Evolutionary conservation across 1,140 invertebrate genomes (phyloP), one percentile per base, ranked within the genome.

Genomic region (Panagrolaimus sp.): DNA sequence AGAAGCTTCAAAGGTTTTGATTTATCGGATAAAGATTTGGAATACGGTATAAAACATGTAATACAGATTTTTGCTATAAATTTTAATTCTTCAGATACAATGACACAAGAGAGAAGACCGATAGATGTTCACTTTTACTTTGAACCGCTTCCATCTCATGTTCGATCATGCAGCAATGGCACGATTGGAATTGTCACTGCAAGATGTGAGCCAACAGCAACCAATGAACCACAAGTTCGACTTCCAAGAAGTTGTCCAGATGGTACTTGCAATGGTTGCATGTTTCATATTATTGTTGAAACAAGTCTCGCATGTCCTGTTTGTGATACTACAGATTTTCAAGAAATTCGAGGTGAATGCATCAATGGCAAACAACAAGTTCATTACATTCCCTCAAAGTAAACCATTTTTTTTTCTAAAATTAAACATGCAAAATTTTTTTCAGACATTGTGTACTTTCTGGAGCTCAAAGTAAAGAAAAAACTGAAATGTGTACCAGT

Each of bases 201-300:
- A 26, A 74, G 85, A 15, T 87, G 87, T 76, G 79, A 80, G 26
- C 71, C 74, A n/a, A 70, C 24, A 8, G 46, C 58, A n/a, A 68
- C 28, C 17, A 71, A 52, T 28, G 26, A n/a, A 38, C 47, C 70
- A 63, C 43, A 74, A 74, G 75, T 43, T 71, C 77, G 52, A 74
- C 58, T 87, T 43, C 88, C 88, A 5, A 80, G 84, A 4, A 84
- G 85, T 43, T 89, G 88, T 79, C 84, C 87, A 0, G 87, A 88
- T 81, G 88, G 87, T 4, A 89, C 88, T 1, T 89, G 88, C 78
- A 87, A 89, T 79, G 88, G 88, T 3, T 89, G 88, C 76, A 85
- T 84, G 63, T 89, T 87, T 74, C 87, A 89, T 76, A 86, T 89
- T 70, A 79, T 77, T 68, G 84, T 83, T 44, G 65, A 73, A 21